phyloP scores from a whole-genome alignment of 2,797 vertebrate genomes.

The Spheniscus humboldti region DNA sequence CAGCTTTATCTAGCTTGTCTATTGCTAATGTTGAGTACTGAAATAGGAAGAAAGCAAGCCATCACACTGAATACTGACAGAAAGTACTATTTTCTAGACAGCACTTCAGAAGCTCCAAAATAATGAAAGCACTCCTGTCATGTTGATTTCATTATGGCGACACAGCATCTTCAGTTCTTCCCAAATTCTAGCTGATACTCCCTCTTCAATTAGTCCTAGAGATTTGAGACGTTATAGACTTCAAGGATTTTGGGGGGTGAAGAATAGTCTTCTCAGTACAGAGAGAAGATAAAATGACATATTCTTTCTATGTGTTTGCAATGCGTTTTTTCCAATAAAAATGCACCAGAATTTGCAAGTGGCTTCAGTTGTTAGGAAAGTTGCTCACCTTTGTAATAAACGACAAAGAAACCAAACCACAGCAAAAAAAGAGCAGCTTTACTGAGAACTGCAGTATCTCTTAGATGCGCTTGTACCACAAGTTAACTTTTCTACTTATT shows the following conservation, averaged over 20 bases:
- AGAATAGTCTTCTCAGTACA: neutral
- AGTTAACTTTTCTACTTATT: neutral
- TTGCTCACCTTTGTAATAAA: neutral
- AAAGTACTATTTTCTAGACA: neutral
- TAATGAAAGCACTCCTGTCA: fast-evolving
- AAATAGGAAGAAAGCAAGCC: neutral
- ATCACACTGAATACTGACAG: neutral
- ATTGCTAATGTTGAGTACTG: neutral
- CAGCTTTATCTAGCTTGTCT: neutral
- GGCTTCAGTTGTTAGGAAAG: neutral
- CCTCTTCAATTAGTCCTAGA: neutral
- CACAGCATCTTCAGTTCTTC: neutral
- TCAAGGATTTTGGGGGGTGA: neutral
- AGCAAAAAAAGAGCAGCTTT: neutral
- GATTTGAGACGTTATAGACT: neutral
- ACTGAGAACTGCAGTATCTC: neutral
- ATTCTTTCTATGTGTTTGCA: neutral
- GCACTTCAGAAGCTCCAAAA: neutral
- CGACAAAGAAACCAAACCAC: neutral
- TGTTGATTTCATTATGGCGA: neutral
- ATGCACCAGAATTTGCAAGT: neutral
- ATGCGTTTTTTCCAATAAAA: neutral
- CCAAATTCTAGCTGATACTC: neutral
- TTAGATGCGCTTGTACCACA: neutral
- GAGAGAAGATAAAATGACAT: neutral